These are phyloP conservation scores for Laupala kohalensis DNA, from an alignment of 1,140 invertebrate species.

Conservation along the genomic window DNA sequence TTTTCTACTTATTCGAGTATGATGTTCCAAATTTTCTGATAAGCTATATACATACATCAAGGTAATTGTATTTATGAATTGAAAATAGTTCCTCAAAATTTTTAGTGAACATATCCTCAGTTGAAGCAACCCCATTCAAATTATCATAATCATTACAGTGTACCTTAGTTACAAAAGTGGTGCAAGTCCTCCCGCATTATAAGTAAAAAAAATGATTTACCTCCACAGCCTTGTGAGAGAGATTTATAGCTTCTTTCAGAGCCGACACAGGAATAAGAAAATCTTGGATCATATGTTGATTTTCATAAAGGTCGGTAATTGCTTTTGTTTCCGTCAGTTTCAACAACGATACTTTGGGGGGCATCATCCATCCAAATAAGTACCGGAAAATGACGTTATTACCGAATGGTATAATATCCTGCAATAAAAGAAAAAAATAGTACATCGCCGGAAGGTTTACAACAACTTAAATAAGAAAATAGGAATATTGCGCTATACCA, in stretches of 20 bases:
- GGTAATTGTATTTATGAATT: no score
- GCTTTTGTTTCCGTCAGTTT: conserved; percentile 68
- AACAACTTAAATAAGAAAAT: not conserved
- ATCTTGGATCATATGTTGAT: conserved; percentile 70
- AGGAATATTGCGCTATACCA: no score
- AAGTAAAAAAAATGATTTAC: conserved; percentile 27
- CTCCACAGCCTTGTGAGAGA: conserved; percentile 55
- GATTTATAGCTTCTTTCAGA: conserved; percentile 43
- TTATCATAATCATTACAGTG: not conserved
- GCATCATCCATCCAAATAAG: conserved; percentile 66
- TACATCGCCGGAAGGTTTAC: not conserved
- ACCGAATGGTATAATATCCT: conserved; percentile 79
- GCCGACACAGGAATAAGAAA: conserved; percentile 60
- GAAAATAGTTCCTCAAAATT: no score
- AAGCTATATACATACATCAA: no score
- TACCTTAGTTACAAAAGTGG: not conserved
- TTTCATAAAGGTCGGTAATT: conserved; percentile 60
- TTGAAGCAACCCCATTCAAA: no score
- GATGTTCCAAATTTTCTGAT: no score
- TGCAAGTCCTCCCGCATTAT: not conserved
- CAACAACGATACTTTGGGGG: conserved; percentile 68
- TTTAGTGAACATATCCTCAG: no score
- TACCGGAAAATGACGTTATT: conserved; percentile 61
- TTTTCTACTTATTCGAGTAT: no score
- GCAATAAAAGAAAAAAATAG: conserved; percentile 21